These are phyloP conservation scores for Ericerus pela DNA, from an alignment of 1,140 invertebrate species.

Conservation along the genomic window DNA sequence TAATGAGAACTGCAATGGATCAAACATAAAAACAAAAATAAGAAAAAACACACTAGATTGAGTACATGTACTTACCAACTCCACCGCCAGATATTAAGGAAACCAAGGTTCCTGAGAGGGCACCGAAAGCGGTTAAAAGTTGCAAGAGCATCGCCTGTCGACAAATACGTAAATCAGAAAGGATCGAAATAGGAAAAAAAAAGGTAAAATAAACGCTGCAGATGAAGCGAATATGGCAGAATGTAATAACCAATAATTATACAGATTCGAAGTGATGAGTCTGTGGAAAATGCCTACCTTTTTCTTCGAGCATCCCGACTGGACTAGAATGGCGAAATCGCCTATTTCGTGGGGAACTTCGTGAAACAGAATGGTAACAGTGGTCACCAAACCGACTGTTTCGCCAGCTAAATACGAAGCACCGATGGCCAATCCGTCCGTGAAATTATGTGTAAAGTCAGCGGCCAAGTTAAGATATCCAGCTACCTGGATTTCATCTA, in stretches of 20 bases:
- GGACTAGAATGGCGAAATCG: conserved; percentile 92
- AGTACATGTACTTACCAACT: conserved; percentile 42
- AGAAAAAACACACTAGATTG: too few relatives aligned
- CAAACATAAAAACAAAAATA: too few relatives aligned
- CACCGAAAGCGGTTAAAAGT: conserved; percentile 83
- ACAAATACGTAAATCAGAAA: too few relatives aligned
- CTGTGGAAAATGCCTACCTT: conserved; percentile 40
- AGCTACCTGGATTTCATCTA: conserved; percentile 40
- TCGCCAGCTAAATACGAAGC: conserved; percentile 86
- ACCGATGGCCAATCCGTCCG: conserved; percentile 90
- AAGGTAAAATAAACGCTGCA: too few relatives aligned
- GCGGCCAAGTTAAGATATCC: conserved; percentile 88
- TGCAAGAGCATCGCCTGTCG: conserved; percentile 80
- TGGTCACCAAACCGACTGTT: conserved; percentile 69
- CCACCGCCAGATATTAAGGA: conserved; percentile 67
- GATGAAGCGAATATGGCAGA: too few relatives aligned
- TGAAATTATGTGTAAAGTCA: conserved; percentile 93
- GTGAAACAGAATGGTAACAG: conserved; percentile 84
- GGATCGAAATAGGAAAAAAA: too few relatives aligned
- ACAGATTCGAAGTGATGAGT: too few relatives aligned
- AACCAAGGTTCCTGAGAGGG: conserved; percentile 73
- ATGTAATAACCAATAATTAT: too few relatives aligned
- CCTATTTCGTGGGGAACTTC: conserved; percentile 98
- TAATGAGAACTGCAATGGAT: too few relatives aligned
- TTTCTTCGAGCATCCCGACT: conserved; percentile 75